Base-by-base conservation (phyloP, 2,797 vertebrate genomes). In the Sebastes flavidus region DNA sequence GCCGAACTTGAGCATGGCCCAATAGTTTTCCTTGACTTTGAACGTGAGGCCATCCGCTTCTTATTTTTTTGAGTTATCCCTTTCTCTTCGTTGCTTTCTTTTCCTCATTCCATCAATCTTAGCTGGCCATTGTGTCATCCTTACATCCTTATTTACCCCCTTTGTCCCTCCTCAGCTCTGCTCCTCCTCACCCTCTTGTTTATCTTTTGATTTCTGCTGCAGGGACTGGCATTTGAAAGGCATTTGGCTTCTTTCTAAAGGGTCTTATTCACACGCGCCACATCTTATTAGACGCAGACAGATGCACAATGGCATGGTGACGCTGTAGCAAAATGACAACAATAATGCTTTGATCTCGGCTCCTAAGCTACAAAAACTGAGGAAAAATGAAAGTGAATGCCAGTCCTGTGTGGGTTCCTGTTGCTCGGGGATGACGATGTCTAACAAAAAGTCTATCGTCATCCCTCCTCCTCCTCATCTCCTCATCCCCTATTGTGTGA, bases 1-100 rank as follows among this genome's bases (percentile, higher is more conserved):
- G 95, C 96, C 95, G 97, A 98, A 91, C 97, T 97, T 97, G 97
- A 98, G 96, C 97, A 97, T 97, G 97, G 97, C 96, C 97, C 96
- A 96, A 98, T 97, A 97, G 96, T 98, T 98, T 98, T 97, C 97
- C 97, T 98, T 97, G 97, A 98, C 97, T 98, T 98, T 98, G 97
- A 98, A 98, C 96, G 97, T 98, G 97, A 98, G 97, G 97, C 90
- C 94, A 94, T 95, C 91, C 90, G 93, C 93, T 94, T 94, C 78
- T 89, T 94, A 89, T 92, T 87, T 94, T 88, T 91, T 94, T 94
- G 75, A 93, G 86, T 91, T 92, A 81, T 94, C 88, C 92, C 85
- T 91, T 91, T 93, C 76, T 92, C 80, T 92, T 75, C 32, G 87
- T 94, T 93, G 90, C 80, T 73, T 84, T 89, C 81, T 73, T 83